Evolutionary conservation across 2,113 vertebrate genomes (phyloP), one percentile per base, ranked within the genome.

Genomic region (Nicator chloris): DNA sequence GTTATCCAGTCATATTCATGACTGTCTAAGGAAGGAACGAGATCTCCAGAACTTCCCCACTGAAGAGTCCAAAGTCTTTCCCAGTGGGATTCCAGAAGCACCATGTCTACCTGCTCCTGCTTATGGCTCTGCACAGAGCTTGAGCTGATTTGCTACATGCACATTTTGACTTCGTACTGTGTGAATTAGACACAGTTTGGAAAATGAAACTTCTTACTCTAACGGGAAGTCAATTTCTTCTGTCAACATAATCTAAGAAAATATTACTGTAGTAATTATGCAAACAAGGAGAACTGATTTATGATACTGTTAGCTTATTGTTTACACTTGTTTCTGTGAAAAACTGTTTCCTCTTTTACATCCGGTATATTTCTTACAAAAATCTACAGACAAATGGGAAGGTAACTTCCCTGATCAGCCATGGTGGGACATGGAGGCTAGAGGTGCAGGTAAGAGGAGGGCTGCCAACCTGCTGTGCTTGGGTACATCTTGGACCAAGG

Each of bases 391-490:
- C 28, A 57, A 81, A 69, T 33, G 37, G 37, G 18, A 77, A 86
- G 13, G 15, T 44, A 82, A 53, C 11, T 66, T 61, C 11, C 24
- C n/a, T 0, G 0, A 3, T 44, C 49, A n/a, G 42, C 31, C 6
- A 5, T 44, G 21, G 42, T 33, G 26, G 19, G 17, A 65, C 31
- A 40, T 0, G 0, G 24, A 70, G 17, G 16, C 28, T 51, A 60
- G 50, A 51, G 33, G 10, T 27, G 19, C 2, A 10, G 57, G 33
- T 13, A 83, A 30, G 51, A 79, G 50, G 13, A 64, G 50, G 16
- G 33, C 13, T 60, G 50, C 40, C 30, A 20, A 22, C 16, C 0
- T 0, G 4, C 15, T 22, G 15, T 3, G 1, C 28, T 56, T 6
- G 0, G 20, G 7, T 28, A 7, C 8, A 1, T 35, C 45, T 75